Evolutionary conservation across 2,113 vertebrate genomes (phyloP), one percentile per base, ranked within the genome.

Genomic region (Urocitellus parryii): DNA sequence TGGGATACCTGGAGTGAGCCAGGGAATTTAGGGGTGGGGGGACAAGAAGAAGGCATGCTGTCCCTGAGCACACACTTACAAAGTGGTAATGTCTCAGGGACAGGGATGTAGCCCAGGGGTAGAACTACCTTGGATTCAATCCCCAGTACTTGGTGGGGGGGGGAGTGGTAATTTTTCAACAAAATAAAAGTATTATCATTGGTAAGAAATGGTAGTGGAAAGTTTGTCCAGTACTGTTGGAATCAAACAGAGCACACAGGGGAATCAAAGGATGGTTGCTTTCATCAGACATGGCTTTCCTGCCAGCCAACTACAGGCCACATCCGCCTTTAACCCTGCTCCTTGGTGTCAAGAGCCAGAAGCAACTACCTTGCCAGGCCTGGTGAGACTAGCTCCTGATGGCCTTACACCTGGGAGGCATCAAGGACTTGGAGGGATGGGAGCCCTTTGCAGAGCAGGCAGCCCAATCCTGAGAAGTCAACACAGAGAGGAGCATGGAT

Each of bases 401-500:
- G 3, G 63, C 39, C 73, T 76, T 17, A 10, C 18, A 24, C n/a
- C n/a, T 65, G 72, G 8, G 67, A 81, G 63, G 65, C 70, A 0
- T 8, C 22, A 17, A 76, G 24, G 32, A 34, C 53, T 3, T n/a
- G 79, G 77, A 45, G 2, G 4, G 32, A 11, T 16, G 17, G 58
- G 0, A 45, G 53, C 51, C 45, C 58, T 56, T 18, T 9, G 0
- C n/a, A 2, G 81, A 87, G 61, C 53, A 34, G 73, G 63, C 70
- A 12, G 63, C 42, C 63, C 32, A 18, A 22, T 22, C 14, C 9
- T 70, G 61, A 34, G 56, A 61, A n/a, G 22, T 37, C 48, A 61
- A 14, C 13, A 14, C 22, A 20, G 18, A 4, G n/a, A 6, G 12
- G 17, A 7, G 4, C 5, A 9, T 22, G 5, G 17, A 68, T 22